Base-by-base conservation (phyloP, 2,888 invertebrate species). In the Metopia argyrocephala region DNA sequence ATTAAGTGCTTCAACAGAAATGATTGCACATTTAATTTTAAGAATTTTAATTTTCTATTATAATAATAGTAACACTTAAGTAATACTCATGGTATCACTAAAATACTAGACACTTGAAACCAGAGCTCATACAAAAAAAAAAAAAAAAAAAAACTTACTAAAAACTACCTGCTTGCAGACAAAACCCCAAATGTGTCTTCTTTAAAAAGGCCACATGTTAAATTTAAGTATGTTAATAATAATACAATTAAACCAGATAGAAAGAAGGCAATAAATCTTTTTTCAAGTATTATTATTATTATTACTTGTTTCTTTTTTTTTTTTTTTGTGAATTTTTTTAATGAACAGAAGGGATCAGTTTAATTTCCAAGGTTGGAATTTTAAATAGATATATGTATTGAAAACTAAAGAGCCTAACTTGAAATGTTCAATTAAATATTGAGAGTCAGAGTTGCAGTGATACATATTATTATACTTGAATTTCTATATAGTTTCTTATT, bases 241-340 rank as follows among this genome's bases (percentile, higher is more conserved):
- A 50, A 45, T 5, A 46, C 31, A 56, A 64, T n/a, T 59, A 66
- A 66, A 28, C 54, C 54, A 54, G n/a, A n/a, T n/a, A n/a, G n/a
- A 54, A 7, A 28, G 25, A 64, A 27, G 2, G 2, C 48, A 71
- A 73, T 66, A 73, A 78, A 73, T 68, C 61, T n/a, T 38, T 66
- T 21, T 73, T 78, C 27, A 59, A 76, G 54, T 31, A 48, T 2
- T 15, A 23, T 21, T 61, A n/a, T 21, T 25, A 12, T 18, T 45
- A n/a, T n/a, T n/a, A n/a, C n/a, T n/a, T n/a, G n/a, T n/a, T n/a
- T n/a, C n/a, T n/a, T n/a, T n/a, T n/a, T n/a, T n/a, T n/a, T n/a
- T n/a, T n/a, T n/a, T n/a, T n/a, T n/a, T n/a, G n/a, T n/a, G n/a
- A n/a, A n/a, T n/a, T n/a, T n/a, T n/a, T n/a, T n/a, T n/a, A n/a